A percentile compares a stretch with the other conserved stretches of the same genome.
Evolutionary conservation across 1,140 invertebrate genomes (phyloP).

Genomic region (Bicyclus anynana): DNA sequence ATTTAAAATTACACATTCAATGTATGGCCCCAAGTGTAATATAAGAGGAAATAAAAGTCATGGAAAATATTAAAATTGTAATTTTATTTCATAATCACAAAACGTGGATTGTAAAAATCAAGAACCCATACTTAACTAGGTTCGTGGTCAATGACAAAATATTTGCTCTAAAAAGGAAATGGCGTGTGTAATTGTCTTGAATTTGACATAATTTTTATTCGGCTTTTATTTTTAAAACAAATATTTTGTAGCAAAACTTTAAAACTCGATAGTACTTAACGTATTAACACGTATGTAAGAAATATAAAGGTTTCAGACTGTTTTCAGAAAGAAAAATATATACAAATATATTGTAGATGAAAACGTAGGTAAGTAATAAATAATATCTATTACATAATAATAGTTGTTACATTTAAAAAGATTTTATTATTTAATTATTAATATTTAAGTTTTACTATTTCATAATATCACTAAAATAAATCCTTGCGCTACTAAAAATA

Average conservation of each 20-base stretch:
- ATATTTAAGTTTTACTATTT: no score
- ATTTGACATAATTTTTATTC: not conserved
- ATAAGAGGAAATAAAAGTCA: not conserved
- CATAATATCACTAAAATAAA: no score
- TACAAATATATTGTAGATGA: not conserved
- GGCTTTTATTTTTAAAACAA: not conserved
- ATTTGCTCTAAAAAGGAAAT: not conserved
- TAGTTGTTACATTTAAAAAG: not conserved
- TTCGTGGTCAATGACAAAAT: not conserved
- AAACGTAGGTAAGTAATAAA: not conserved
- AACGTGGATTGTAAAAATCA: not conserved
- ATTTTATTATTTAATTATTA: not conserved
- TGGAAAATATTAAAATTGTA: not conserved
- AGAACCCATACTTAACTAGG: not conserved
- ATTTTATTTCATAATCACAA: not conserved
- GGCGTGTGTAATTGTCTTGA: not conserved
- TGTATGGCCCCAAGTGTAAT: not conserved
- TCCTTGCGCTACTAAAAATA: no score
- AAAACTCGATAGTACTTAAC: not conserved
- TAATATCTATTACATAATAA: no score
- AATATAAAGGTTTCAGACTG: not conserved
- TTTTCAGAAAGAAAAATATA: not conserved
- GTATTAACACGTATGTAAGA: not conserved
- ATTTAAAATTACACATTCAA: not conserved
- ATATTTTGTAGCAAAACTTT: no score